Evolutionary conservation across 1,140 invertebrate species (phyloP).

Genomic region (Ladona fulva): DNA sequence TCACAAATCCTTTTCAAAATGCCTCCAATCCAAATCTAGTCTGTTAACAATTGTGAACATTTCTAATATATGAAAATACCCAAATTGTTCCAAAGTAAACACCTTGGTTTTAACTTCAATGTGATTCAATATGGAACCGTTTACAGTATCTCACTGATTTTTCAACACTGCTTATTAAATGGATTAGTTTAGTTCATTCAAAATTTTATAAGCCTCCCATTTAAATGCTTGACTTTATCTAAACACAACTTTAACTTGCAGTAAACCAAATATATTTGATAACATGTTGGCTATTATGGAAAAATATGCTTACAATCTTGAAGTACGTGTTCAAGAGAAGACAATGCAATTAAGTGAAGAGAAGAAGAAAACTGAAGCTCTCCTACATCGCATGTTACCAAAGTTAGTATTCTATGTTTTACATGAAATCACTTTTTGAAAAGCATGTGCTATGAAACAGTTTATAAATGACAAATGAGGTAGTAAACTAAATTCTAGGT

Average conservation of each 20-base stretch:
- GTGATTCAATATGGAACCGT: no score
- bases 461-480: no score
- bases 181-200: no score
- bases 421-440: slow-evolving; percentile 7
- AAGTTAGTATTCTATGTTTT: slow-evolving; percentile 43
- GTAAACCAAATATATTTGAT: slow-evolving; percentile 78
- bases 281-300: slow-evolving; percentile 82
- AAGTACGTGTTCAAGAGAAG: slow-evolving; percentile 68
- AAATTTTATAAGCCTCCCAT: neutral
- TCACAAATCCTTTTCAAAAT: no score
- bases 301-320: slow-evolving; percentile 76
- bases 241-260: slow-evolving; percentile 27
- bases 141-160: no score
- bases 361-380: slow-evolving; percentile 72
- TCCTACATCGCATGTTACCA: slow-evolving; percentile 72
- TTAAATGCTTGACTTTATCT: neutral
- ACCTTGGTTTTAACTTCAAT: no score
- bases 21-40: no score
- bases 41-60: no score
- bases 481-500: neutral
- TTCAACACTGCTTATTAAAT: no score
- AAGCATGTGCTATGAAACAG: no score
- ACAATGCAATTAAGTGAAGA: slow-evolving; percentile 71
- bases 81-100: no score
- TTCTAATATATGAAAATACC: no score